Evolutionary conservation across 2,797 vertebrate genomes (phyloP).

Genomic region (Cichlasoma orientale): DNA sequence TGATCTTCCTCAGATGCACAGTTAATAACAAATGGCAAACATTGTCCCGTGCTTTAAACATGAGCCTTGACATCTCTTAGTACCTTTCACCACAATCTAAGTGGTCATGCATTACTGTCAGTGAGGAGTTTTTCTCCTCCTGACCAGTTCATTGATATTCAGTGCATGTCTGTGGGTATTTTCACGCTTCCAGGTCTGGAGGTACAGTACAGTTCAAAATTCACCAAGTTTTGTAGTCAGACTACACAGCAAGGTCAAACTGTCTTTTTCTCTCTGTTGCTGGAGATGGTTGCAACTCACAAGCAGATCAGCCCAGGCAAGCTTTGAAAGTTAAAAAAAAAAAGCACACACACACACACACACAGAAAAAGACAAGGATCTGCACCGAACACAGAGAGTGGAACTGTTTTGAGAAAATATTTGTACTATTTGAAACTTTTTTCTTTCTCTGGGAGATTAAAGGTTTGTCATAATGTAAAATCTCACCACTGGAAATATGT

Average conservation of each 20-base stretch:
- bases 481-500: not conserved
- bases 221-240: not conserved
- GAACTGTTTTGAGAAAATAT: no score
- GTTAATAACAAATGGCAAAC: no score
- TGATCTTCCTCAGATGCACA: no score
- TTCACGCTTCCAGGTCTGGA: not conserved
- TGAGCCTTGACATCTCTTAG: not conserved
- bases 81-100: not conserved
- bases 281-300: not conserved
- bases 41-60: not conserved
- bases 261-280: not conserved
- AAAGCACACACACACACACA: no score
- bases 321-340: no score
- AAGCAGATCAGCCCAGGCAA: not conserved
- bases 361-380: no score
- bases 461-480: no score
- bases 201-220: slow-evolving; percentile 27
- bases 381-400: no score
- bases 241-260: not conserved
- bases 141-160: slow-evolving; percentile 48
- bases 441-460: no score
- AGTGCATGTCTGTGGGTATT: slow-evolving; percentile 8
- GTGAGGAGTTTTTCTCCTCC: not conserved
- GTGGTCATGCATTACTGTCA: not conserved
- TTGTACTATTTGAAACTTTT: no score